phyloP scores from a whole-genome alignment of 2,888 invertebrate genomes.

The Scaptomyza caliginosa region DNA sequence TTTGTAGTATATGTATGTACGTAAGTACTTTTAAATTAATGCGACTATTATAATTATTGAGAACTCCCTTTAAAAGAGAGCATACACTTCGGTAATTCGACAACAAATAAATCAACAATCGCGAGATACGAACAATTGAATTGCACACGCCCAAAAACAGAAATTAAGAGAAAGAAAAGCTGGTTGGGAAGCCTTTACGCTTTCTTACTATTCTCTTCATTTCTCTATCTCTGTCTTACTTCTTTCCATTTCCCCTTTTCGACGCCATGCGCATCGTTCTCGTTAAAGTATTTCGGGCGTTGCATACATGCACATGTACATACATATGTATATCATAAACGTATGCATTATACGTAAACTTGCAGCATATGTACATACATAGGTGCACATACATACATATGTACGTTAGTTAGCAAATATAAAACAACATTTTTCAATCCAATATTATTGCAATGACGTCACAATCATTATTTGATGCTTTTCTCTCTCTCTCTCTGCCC shows the following conservation, averaged over 20 bases:
- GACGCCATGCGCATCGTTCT: neutral
- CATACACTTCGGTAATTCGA: neutral
- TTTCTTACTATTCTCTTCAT: neutral
- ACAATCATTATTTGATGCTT: neutral
- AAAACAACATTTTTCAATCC: neutral
- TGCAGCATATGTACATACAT: conserved; percentile 1
- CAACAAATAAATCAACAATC: neutral
- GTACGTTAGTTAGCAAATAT: neutral
- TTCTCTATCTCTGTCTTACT: conserved; percentile 6
- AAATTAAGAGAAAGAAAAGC: neutral
- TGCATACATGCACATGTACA: too few relatives aligned
- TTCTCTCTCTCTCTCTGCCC: neutral
- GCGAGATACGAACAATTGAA: neutral
- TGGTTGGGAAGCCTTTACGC: neutral
- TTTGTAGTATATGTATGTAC: neutral
- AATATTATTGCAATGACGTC: neutral
- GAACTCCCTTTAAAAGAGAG: neutral
- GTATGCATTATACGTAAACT: neutral
- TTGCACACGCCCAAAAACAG: neutral
- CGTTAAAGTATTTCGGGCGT: neutral
- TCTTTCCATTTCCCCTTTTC: too few relatives aligned
- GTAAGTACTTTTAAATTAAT: too few relatives aligned
- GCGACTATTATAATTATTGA: neutral
- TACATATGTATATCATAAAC: neutral
- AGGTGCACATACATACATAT: neutral